Conservation (phyloP, 2,888 invertebrate genomes). For the Temnothorax rugatulus region DNA sequence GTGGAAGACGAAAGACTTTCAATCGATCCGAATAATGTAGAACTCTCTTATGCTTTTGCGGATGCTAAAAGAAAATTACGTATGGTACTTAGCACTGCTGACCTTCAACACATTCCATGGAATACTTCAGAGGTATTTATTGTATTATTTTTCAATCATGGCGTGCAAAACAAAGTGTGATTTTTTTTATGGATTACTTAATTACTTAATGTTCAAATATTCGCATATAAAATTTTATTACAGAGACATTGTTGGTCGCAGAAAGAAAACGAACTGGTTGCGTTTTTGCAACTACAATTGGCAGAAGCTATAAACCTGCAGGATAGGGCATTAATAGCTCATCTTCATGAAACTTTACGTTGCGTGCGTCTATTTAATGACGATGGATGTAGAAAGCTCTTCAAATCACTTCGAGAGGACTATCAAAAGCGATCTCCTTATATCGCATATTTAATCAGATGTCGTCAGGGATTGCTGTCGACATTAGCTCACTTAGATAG, state of each 20-base stretch:
- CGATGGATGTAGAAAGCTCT: constrained; percentile 91
- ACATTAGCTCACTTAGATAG: constrained; percentile 91
- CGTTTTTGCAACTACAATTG: constrained; percentile 91
- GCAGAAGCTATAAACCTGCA: constrained; percentile 94
- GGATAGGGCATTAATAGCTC: constrained; percentile 92
- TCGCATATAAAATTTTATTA: not conserved
- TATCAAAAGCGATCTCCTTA: constrained; percentile 92
- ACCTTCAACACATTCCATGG: constrained; percentile 90
- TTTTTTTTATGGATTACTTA: constrained; percentile 12
- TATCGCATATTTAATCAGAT: constrained; percentile 93
- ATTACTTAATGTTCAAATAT: constrained; percentile 19
- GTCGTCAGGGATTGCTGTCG: constrained; percentile 92
- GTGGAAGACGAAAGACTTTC: constrained; percentile 86
- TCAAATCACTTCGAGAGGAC: constrained; percentile 92
- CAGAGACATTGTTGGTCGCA: constrained; percentile 85
- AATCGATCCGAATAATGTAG: constrained; percentile 88
- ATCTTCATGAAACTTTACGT: constrained; percentile 94
- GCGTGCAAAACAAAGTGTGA: not conserved
- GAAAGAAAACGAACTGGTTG: constrained; percentile 87
- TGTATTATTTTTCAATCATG: not conserved
- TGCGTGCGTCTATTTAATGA: constrained; percentile 92
- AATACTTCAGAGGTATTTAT: constrained; percentile 79
- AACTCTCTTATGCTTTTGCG: constrained; percentile 88
- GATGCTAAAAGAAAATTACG: constrained; percentile 96
- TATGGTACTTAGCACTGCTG: constrained; percentile 95